Evolutionary conservation across 2,113 vertebrate species (phyloP).

Genomic region (Bos javanicus): DNA sequence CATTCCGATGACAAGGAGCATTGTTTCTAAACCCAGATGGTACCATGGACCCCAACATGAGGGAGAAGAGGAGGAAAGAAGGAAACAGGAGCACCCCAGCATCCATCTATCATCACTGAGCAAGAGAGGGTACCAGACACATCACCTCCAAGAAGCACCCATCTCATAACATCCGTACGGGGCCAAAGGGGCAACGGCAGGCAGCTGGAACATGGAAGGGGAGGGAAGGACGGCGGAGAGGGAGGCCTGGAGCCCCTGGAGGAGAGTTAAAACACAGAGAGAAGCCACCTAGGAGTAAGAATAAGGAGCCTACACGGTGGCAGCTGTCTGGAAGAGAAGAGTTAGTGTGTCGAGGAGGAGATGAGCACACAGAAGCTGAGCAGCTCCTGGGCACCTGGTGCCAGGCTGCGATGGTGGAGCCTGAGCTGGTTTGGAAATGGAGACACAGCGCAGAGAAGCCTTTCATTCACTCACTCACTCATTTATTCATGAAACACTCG

Average conservation of each 20-base stretch:
- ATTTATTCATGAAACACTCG: neutral
- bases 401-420: neutral
- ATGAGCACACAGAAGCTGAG: neutral
- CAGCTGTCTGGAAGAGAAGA: neutral
- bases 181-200: accelerated
- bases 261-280: neutral
- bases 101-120: neutral
- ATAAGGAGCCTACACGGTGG: accelerated
- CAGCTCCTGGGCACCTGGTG: neutral
- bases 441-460: neutral
- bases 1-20: neutral
- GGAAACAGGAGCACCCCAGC: too few species aligned
- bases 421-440: neutral
- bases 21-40: neutral
- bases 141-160: neutral
- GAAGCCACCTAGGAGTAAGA: neutral
- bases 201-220: neutral
- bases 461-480: neutral
- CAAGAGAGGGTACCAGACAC: neutral
- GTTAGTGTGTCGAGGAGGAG: neutral
- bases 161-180: accelerated
- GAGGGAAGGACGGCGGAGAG: accelerated
- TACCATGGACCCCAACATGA: neutral
- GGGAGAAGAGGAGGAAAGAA: neutral
- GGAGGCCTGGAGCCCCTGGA: neutral